Conservation (phyloP, 2,888 invertebrate genomes). For the Leistus spinibarbis region DNA sequence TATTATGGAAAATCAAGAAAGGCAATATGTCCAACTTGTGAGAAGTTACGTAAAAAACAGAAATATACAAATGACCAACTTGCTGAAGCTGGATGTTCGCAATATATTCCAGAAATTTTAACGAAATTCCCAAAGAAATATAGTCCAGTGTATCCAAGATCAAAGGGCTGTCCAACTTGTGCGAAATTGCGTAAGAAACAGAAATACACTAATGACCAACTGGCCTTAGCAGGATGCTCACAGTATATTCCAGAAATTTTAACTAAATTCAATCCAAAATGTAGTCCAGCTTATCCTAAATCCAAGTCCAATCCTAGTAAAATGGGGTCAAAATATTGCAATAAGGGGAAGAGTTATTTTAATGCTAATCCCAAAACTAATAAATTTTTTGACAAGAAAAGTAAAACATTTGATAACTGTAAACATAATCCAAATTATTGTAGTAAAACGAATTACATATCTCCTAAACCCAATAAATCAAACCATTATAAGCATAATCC, state of each 20-base stretch:
- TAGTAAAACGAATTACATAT: neutral
- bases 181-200: constrained; percentile 28
- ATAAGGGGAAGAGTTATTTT: too few species aligned
- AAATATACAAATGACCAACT: constrained; percentile 23
- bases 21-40: constrained; percentile 24
- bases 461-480: neutral
- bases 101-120: constrained; percentile 38
- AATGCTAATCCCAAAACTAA: too few species aligned
- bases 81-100: constrained; percentile 19
- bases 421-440: too few species aligned
- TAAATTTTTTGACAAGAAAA: too few species aligned
- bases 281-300: neutral
- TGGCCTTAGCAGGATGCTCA: constrained; percentile 17
- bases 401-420: too few species aligned
- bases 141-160: neutral
- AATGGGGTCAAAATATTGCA: neutral
- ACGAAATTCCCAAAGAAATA: neutral
- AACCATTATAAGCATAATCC: neutral
- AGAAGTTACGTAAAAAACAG: constrained; percentile 29
- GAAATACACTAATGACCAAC: constrained; percentile 18
- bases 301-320: neutral
- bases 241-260: constrained; percentile 37
- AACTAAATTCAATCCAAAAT: neutral
- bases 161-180: neutral
- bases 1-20: neutral